phyloP scores from a whole-genome alignment of 2,888 invertebrate genomes.

The Drosophila nr. perissopoda region DNA sequence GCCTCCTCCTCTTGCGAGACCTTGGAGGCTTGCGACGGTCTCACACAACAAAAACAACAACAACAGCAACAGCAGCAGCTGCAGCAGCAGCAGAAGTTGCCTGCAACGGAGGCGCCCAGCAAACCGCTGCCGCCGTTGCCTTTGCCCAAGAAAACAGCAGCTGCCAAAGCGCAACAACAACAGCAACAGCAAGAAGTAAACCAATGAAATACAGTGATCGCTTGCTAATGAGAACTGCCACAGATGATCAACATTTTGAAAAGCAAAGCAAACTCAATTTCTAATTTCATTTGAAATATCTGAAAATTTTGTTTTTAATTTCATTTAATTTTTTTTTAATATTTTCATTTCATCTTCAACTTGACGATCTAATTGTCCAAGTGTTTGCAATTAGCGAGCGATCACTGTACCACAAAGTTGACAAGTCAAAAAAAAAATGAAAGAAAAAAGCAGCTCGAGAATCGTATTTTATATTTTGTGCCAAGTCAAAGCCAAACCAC shows the following conservation, averaged over 20 bases:
- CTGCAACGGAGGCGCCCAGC: slow-evolving; percentile 70
- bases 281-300: not conserved
- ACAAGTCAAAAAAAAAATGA: not conserved
- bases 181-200: slow-evolving; percentile 54
- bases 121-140: slow-evolving; percentile 81
- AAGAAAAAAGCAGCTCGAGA: slow-evolving; percentile 12
- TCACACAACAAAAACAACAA: slow-evolving; percentile 39
- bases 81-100: slow-evolving; percentile 6
- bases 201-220: slow-evolving; percentile 49
- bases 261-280: not conserved
- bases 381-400: not conserved
- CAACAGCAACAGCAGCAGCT: slow-evolving; percentile 7
- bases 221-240: not conserved
- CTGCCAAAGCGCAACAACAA: slow-evolving; percentile 53
- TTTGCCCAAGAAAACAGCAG: slow-evolving; percentile 66
- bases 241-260: not conserved
- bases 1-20: slow-evolving; percentile 83
- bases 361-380: not conserved
- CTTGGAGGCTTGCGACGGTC: slow-evolving; percentile 78
- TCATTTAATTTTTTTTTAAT: not conserved
- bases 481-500: slow-evolving; percentile 23
- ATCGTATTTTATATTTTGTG: slow-evolving; percentile 27
- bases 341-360: not conserved
- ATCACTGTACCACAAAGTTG: slow-evolving; percentile 1
- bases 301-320: not conserved